Percentiles rank a stretch among this genome's conserved stretches.
These are phyloP conservation scores for Cataglyphis cursor DNA, from an alignment of 2,888 invertebrate genomes.

Conservation along the genomic window DNA sequence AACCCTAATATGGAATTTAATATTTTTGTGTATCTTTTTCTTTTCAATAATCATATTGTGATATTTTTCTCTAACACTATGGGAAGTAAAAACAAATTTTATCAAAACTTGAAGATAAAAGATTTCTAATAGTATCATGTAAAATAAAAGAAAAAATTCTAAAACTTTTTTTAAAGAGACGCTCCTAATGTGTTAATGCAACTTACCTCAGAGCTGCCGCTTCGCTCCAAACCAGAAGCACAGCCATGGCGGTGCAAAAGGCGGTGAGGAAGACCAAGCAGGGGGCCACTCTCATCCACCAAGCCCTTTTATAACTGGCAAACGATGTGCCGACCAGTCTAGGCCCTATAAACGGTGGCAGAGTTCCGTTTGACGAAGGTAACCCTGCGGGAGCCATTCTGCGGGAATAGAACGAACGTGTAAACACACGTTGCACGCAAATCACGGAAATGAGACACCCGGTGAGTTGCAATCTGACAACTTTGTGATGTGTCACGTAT, in stretches of 20 bases:
- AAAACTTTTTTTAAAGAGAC: neutral
- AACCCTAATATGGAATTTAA: neutral
- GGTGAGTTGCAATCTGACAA: neutral
- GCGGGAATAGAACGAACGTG: slow-evolving; percentile 57
- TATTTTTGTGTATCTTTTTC: neutral
- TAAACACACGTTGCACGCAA: slow-evolving; percentile 36
- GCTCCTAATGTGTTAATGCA: neutral
- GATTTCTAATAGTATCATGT: neutral
- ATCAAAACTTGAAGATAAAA: neutral
- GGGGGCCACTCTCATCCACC: slow-evolving; percentile 88
- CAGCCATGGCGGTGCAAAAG: slow-evolving; percentile 93
- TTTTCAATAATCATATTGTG: neutral
- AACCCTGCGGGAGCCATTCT: slow-evolving; percentile 79
- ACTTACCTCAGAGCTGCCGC: slow-evolving; percentile 90
- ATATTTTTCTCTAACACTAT: neutral
- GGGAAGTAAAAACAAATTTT: neutral
- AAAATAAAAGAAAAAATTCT: neutral
- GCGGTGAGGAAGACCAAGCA: slow-evolving; percentile 92
- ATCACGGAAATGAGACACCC: neutral
- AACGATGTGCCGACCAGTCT: slow-evolving; percentile 68
- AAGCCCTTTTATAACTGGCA: slow-evolving; percentile 80
- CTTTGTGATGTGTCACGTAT: neutral
- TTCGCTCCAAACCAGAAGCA: slow-evolving; percentile 93
- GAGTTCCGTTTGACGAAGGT: slow-evolving; percentile 62
- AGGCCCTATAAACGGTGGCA: slow-evolving; percentile 66